phyloP scores from a whole-genome alignment of 2,797 vertebrate species.

The Neopelma chrysocephalum region DNA sequence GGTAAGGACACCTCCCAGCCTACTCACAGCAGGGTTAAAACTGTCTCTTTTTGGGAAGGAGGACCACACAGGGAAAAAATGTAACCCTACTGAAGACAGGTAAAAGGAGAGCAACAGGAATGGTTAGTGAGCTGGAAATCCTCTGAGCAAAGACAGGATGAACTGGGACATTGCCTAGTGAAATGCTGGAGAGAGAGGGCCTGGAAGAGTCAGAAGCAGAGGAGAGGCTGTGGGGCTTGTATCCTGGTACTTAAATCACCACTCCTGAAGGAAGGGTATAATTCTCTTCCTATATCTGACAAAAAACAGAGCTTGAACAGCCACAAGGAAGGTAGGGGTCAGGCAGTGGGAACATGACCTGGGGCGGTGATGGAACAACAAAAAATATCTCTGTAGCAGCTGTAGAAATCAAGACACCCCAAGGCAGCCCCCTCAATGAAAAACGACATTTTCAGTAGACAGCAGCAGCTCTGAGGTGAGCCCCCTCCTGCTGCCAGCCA shows the following conservation, averaged over 20 bases:
- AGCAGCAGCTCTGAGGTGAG: background rate
- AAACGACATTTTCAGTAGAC: background rate
- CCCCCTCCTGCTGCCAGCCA: background rate
- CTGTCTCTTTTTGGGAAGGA: background rate
- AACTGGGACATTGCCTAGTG: background rate
- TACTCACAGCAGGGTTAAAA: background rate
- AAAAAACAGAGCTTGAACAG: background rate
- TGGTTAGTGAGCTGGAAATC: background rate
- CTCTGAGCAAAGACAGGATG: background rate
- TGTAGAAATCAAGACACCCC: background rate
- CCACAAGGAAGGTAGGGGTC: background rate
- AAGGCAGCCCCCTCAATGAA: background rate
- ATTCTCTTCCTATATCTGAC: background rate
- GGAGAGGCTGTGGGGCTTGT: background rate
- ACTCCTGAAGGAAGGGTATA: background rate
- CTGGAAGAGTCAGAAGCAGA: background rate
- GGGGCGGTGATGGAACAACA: background rate
- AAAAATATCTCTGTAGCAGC: background rate
- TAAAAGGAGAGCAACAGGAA: background rate
- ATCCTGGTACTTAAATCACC: background rate
- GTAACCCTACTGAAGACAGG: background rate
- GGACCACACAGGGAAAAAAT: background rate
- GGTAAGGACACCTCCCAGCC: background rate
- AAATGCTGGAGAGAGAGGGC: background rate
- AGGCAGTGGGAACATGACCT: background rate